Evolutionary conservation across 2,797 vertebrate species (phyloP).

Genomic region (Centroberyx gerrardi): DNA sequence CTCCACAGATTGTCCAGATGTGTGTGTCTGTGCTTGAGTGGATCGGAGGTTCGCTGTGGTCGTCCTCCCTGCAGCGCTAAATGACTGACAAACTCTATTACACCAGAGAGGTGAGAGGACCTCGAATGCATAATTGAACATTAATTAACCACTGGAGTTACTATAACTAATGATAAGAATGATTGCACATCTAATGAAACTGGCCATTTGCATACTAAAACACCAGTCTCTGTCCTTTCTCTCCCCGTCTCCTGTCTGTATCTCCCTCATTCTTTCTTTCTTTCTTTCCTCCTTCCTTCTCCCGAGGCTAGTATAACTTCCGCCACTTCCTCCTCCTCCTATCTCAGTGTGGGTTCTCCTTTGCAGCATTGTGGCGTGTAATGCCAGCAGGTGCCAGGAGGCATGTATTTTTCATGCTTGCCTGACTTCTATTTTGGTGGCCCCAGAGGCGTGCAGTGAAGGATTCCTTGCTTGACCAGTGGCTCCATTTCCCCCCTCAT

Average conservation of each 20-base stretch:
- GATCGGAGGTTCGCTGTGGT: constrained; percentile 22
- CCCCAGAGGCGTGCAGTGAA: constrained; percentile 40
- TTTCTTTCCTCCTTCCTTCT: neutral
- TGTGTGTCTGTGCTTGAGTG: constrained; percentile 45
- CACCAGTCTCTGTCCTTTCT: constrained; percentile 14
- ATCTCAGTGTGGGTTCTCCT: constrained; percentile 30
- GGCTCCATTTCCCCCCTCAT: constrained; percentile 53
- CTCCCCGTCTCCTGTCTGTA: neutral
- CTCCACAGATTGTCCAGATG: constrained; percentile 51
- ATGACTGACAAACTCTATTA: constrained; percentile 68
- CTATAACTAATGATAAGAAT: constrained; percentile 68
- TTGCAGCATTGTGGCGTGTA: constrained; percentile 20
- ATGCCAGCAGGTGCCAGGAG: constrained; percentile 42
- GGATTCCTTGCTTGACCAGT: constrained; percentile 62
- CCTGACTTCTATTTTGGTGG: constrained; percentile 61
- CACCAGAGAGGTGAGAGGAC: constrained; percentile 59
- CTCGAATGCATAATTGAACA: constrained; percentile 69
- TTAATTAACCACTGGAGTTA: constrained; percentile 66
- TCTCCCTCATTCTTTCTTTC: neutral
- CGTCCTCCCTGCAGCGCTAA: constrained; percentile 36
- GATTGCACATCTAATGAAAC: constrained; percentile 66
- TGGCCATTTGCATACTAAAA: constrained; percentile 60
- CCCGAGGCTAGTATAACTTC: constrained; percentile 32
- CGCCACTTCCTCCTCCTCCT: constrained; percentile 16
- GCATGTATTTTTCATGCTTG: constrained; percentile 67